Base-by-base conservation (phyloP, 2,113 vertebrate genomes). In the Indicator indicator region DNA sequence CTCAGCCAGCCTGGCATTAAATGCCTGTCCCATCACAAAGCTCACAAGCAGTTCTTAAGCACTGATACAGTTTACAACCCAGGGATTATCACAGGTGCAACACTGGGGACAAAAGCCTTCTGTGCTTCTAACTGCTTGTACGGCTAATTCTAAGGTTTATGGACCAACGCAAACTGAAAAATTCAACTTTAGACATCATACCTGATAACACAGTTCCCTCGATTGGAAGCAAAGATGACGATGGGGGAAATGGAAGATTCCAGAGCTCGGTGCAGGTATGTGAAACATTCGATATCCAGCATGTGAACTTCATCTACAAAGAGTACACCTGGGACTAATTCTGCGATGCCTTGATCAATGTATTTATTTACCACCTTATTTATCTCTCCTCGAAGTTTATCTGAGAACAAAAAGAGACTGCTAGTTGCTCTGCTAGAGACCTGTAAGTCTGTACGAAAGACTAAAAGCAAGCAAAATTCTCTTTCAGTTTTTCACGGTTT, bases 351-450 rank as follows among this genome's bases (percentile, higher is more conserved):
- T 96, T 99, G 99, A 96, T 99, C 99, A 0, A 99, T 99, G 96
- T 99, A 99, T 91, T 98, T 99, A 97, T 99, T 99, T 95, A 99
- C 99, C 95, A 99, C 99, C 87, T 99, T 99, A 97, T 99, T 99
- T 94, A 99, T 99, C 97, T 99, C 99, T 16, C 97, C 97, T 46
- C 99, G 98, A n/a, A 99, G 98, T 72, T 99, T 99, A 94, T 99
- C 99, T 99, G 70, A 81, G 80, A 26, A 64, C 12, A 59, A 68
- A 85, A 84, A 33, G 33, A 76, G 92, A 58, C 12, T 11, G 32
- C 67, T 72, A 69, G 52, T 55, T 69, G 50, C 38, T 44, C 71
- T 91, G 60, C 27, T 64, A 67, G 11, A 38, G 24, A 90, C 24
- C 38, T 48, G 6, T 0, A 75, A 23, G 27, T 71, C 27, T 90